Evolutionary conservation across 2,888 invertebrate genomes (phyloP).

Genomic region (Anorthoa munda): DNA sequence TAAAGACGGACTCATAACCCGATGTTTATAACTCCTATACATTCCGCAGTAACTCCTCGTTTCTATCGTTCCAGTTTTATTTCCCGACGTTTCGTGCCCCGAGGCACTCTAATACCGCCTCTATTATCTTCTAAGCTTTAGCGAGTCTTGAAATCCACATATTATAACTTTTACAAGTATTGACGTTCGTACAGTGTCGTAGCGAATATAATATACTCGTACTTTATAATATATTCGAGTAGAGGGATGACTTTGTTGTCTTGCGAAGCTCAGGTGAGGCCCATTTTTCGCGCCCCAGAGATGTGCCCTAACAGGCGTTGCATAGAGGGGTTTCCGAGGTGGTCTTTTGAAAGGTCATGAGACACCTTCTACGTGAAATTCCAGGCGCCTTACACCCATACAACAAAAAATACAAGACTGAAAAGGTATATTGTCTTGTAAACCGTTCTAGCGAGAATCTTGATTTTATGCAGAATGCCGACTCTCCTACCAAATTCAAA

Average conservation of each 20-base stretch:
- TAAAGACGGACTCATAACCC: not conserved
- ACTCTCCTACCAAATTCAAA: no score
- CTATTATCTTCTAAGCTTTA: conserved; percentile 24
- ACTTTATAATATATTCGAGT: not conserved
- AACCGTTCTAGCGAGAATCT: not conserved
- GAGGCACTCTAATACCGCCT: conserved; percentile 29
- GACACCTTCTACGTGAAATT: no score
- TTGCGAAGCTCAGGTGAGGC: no score
- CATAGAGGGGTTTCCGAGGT: no score
- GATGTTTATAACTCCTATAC: conserved; percentile 4
- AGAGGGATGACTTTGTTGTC: not conserved
- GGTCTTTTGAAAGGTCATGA: no score
- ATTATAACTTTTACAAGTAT: conserved; percentile 32
- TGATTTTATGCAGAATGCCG: no score
- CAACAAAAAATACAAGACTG: no score
- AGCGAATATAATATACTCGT: not conserved
- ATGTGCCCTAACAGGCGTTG: no score
- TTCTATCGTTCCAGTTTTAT: conserved; percentile 34
- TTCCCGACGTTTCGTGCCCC: conserved; percentile 29
- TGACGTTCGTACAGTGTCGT: conserved; percentile 14
- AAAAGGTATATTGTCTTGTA: not conserved
- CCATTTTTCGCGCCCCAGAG: no score
- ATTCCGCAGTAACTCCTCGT: conserved; percentile 2
- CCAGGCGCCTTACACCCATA: no score
- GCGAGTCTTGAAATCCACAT: conserved; percentile 18